A percentile compares a stretch with the other conserved stretches of the same genome.
Evolutionary conservation across 2,888 invertebrate genomes (phyloP).

Genomic region (Orthonevra nobilis): DNA sequence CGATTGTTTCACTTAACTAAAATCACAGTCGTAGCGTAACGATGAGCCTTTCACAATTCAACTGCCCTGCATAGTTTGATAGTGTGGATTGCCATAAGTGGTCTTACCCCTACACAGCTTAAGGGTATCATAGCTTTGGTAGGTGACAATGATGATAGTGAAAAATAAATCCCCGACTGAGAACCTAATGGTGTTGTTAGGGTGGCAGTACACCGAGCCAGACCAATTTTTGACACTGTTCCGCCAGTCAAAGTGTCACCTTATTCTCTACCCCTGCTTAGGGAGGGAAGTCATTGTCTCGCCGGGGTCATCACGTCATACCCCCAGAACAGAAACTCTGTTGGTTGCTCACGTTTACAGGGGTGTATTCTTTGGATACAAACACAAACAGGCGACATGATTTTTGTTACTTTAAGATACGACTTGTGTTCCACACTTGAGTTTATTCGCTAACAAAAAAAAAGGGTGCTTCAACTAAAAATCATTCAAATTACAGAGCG

Average conservation of each 20-base stretch:
- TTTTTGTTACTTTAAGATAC: too few species aligned
- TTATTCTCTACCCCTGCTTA: not conserved
- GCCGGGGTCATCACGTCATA: slow-evolving; percentile 30
- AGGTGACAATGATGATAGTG: slow-evolving; percentile 4
- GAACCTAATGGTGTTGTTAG: slow-evolving; percentile 26
- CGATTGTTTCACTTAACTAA: slow-evolving; percentile 62
- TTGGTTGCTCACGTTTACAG: slow-evolving; percentile 16
- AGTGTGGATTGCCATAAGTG: slow-evolving; percentile 33
- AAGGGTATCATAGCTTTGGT: slow-evolving; percentile 34
- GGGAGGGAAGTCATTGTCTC: slow-evolving; percentile 21
- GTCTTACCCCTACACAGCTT: slow-evolving; percentile 46
- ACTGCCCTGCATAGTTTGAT: slow-evolving; percentile 6
- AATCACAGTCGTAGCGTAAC: slow-evolving; percentile 32
- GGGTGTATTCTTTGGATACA: not conserved
- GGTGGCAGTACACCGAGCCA: slow-evolving; percentile 28
- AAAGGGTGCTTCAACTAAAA: too few species aligned
- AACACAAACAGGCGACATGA: not conserved
- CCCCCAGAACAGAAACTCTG: not conserved
- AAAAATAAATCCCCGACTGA: slow-evolving; percentile 1
- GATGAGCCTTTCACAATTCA: slow-evolving; percentile 14
- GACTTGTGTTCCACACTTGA: too few species aligned
- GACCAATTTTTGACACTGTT: slow-evolving; percentile 30
- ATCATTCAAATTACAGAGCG: too few species aligned
- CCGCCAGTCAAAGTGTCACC: slow-evolving; percentile 3
- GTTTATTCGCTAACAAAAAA: too few species aligned